Evolutionary conservation across 1,140 invertebrate species (phyloP), one percentile per base, ranked within the genome.

Genomic region (Lethrus apterus): DNA sequence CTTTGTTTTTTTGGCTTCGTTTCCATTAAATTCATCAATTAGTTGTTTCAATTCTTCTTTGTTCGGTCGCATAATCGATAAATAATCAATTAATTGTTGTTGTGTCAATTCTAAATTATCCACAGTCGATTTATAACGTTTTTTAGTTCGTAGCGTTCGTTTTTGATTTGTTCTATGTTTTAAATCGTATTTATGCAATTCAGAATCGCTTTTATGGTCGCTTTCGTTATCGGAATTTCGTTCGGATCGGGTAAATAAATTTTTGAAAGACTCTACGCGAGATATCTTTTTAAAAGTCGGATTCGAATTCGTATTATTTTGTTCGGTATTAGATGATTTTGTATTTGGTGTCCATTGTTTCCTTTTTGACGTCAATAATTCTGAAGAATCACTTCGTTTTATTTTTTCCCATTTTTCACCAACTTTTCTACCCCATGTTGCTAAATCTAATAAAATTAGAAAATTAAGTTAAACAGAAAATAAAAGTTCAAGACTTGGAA

Each of bases 381-480:
- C 79, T 0, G 70, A 73, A 17, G 75, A 78, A 30, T 79, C 76
- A 18, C 73, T 72, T 35, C 74, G 64, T 57, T 74, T 78, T 23
- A 80, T 55, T 48, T 79, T 72, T 26, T 81, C 77, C 75, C 76
- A 79, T 57, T 75, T 77, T 44, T 66, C 66, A n/a, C 75, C 76
- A 23, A 81, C 74, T 62, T 73, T 77, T 57, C 70, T 74, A 23
- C 79, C 76, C 79, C 78, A 81, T n/a, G 78, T 78, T 4, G 77
- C 72, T 35, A 79, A 66, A 55, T 73, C 78, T 79, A n/a, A n/a
- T 18, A 33, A 33, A n/a, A 31, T 11, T 31, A 31, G 4, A 31
- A 9, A 31, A 4, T 31, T 14, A 2, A 31, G 4, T 31, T 11
- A 11, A 31, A 31, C 4, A 11, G 1, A 31, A 31, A n/a, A n/a